Evolutionary conservation across 2,888 invertebrate genomes (phyloP), one percentile per base, ranked within the genome.

Genomic region (Cephus pulcher): DNA sequence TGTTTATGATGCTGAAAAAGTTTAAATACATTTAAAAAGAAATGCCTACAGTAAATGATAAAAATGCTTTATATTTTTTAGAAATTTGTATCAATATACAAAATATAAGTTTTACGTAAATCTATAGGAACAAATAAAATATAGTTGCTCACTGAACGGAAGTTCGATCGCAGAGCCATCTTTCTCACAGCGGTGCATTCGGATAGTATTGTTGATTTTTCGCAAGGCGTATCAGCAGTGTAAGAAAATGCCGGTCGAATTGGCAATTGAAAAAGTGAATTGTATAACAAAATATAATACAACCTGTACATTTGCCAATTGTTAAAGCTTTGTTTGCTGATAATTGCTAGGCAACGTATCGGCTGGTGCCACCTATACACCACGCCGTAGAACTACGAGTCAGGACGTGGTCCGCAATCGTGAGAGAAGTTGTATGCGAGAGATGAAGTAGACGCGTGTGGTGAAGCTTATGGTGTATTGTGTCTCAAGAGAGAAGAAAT

Each of bases 311-410:
- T 23, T 56, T 15, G 56, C 9, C 56, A 56, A 56, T 56, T 15
- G 23, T 23, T 23, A 56, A 23, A 15, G 56, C 23, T 56, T 56
- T 56, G 9, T 56, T 23, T 56, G 56, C 23, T 56, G 23, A 56
- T 56, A 23, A 56, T 75, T 75, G 37, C 56, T 33, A 75, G 35
- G 34, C n/a, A 30, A 69, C 23, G n/a, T n/a, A 30, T 30, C 75
- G 15, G n/a, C 23, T 30, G 74, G 80, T 75, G 79, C 80, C 79
- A 75, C 76, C 81, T 81, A 74, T 78, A 76, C 76, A 77, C 77
- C 80, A 81, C 81, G 81, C 81, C 79, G 71, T 70, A 74, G 81
- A 81, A 81, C 80, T 80, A 80, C 74, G 75, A 40, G 75, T 77
- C 56, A 56, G 23, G 56, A 81, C 80, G 81, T 81, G 81, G 76